phyloP scores from a whole-genome alignment of 2,888 invertebrate genomes.

The Tinea pellionella region DNA sequence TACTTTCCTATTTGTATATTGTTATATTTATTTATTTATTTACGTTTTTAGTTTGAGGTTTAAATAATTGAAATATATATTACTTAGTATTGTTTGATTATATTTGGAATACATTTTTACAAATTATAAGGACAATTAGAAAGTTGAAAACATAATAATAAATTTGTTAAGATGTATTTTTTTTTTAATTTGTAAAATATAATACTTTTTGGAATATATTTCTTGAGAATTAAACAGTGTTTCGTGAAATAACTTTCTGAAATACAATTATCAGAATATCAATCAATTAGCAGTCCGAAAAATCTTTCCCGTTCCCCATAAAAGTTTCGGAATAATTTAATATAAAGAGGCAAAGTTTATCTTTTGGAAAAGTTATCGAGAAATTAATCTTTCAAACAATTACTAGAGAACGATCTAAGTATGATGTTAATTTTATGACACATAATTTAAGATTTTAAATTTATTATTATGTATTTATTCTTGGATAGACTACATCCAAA shows the following conservation, averaged over 20 bases:
- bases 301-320: slow-evolving; percentile 30
- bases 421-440: slow-evolving; percentile 6
- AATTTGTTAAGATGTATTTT: too few relatives aligned
- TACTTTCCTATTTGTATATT: background rate
- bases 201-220: background rate
- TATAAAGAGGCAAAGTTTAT: slow-evolving; percentile 49
- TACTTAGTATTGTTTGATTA: too few relatives aligned
- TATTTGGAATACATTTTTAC: too few relatives aligned
- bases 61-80: too few relatives aligned
- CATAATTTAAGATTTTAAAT: background rate
- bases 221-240: background rate
- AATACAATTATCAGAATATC: slow-evolving; percentile 30
- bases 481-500: too few relatives aligned
- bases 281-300: slow-evolving; percentile 47
- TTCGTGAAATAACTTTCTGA: slow-evolving; percentile 22
- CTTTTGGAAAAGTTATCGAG: slow-evolving; percentile 39
- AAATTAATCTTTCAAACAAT: slow-evolving; percentile 44
- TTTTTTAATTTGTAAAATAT: background rate
- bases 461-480: too few relatives aligned
- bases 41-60: too few relatives aligned
- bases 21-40: too few relatives aligned
- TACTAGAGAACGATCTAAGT: slow-evolving; percentile 21
- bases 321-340: slow-evolving; percentile 53
- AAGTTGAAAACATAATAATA: too few relatives aligned
- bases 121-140: too few relatives aligned